Percentiles rank a stretch among this genome's conserved stretches.
Evolutionary conservation across 2,113 vertebrate species (phyloP).

Genomic region (Pithys albifrons): DNA sequence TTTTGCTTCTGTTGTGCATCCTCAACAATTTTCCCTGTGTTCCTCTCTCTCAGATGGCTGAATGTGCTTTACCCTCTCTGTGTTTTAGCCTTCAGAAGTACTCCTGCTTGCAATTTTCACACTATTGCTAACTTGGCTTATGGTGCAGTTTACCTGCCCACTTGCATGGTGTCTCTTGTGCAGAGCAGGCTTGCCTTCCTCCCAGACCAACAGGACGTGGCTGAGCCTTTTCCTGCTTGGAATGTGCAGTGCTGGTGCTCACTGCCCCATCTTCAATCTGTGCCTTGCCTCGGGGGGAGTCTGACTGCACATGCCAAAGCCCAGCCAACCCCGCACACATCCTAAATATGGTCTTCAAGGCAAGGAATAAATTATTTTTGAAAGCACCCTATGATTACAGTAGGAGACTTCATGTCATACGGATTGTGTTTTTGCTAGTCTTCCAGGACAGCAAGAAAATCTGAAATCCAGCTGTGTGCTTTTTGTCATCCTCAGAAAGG

Average conservation of each 20-base stretch:
- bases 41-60: constrained; percentile 41
- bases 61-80: background rate
- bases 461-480: constrained; percentile 41
- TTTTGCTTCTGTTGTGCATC: constrained; percentile 56
- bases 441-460: constrained; percentile 34
- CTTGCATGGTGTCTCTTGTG: background rate
- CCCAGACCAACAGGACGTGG: background rate
- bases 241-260: background rate
- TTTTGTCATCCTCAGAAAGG: constrained; percentile 33
- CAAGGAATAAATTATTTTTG: background rate
- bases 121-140: background rate
- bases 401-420: background rate
- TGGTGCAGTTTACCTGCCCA: background rate
- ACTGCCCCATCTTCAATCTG: background rate
- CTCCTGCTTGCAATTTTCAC: constrained; percentile 49
- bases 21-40: constrained; percentile 35
- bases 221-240: background rate
- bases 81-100: constrained; percentile 50
- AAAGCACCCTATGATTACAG: background rate
- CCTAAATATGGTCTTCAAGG: background rate
- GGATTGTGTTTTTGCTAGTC: background rate
- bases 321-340: background rate
- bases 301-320: background rate
- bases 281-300: background rate
- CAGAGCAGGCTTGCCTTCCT: background rate